Percentiles rank a stretch among this genome's conserved stretches.
Conservation (phyloP, 2,888 invertebrate species). For the Orthonevra nobilis region DNA sequence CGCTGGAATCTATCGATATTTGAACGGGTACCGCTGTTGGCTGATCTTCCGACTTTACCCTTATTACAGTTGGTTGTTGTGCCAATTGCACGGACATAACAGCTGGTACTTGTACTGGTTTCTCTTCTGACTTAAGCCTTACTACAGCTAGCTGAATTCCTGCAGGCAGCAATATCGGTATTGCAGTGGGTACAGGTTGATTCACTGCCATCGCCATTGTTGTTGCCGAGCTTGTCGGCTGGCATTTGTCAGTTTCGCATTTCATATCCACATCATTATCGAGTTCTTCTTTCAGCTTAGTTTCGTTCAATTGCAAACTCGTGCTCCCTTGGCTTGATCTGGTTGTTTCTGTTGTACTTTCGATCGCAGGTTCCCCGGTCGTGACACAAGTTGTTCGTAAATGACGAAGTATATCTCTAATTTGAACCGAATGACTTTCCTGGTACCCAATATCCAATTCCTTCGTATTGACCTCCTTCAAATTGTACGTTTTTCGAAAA, state of each 20-base stretch:
- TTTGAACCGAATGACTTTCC: slow-evolving; percentile 77
- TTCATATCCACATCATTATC: not conserved
- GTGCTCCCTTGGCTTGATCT: too few species aligned
- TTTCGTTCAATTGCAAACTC: not conserved
- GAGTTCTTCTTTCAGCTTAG: not conserved
- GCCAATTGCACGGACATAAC: too few species aligned
- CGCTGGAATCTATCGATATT: too few species aligned
- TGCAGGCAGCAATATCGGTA: not conserved
- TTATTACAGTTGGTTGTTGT: too few species aligned
- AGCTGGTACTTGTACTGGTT: not conserved
- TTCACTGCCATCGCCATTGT: too few species aligned
- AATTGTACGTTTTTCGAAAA: slow-evolving; percentile 75
- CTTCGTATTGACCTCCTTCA: slow-evolving; percentile 76
- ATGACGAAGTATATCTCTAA: slow-evolving; percentile 64
- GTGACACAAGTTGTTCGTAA: slow-evolving; percentile 28
- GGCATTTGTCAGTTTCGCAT: not conserved
- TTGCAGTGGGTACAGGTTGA: not conserved
- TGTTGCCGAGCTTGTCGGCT: not conserved
- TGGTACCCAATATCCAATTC: slow-evolving; percentile 75
- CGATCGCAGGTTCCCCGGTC: not conserved
- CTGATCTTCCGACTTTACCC: too few species aligned
- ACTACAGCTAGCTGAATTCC: too few species aligned
- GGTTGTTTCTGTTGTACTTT: not conserved
- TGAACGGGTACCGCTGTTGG: too few species aligned
- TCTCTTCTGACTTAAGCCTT: too few species aligned